A percentile compares a stretch with the other conserved stretches of the same genome.
These are phyloP conservation scores for Corythornis cristatus DNA, from an alignment of 2,113 vertebrate genomes.

Conservation along the genomic window DNA sequence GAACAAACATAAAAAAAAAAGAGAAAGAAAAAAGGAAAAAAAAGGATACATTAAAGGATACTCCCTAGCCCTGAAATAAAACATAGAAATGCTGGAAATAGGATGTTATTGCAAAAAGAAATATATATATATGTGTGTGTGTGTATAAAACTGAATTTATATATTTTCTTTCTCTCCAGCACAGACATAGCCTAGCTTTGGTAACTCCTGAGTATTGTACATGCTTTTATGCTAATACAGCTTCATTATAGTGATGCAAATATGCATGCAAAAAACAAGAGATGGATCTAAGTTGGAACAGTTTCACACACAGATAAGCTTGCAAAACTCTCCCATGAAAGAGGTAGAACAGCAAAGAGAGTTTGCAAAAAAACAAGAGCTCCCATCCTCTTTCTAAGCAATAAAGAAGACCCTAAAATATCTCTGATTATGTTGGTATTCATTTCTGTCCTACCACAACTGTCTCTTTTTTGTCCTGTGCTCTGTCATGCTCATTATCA, in stretches of 20 bases:
- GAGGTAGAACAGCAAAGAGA: not conserved
- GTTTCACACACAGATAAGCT: not conserved
- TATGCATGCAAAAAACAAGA: not conserved
- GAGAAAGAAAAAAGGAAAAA: not conserved
- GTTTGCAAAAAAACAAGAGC: not conserved
- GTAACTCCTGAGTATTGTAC: not conserved
- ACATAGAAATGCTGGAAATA: conserved; percentile 19
- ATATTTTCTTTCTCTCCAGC: not conserved
- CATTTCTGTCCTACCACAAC: not conserved
- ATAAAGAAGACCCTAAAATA: not conserved
- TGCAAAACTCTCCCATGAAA: not conserved
- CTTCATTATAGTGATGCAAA: not conserved
- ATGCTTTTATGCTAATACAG: not conserved
- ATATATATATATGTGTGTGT: not conserved
- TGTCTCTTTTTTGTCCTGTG: not conserved
- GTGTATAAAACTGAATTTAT: not conserved
- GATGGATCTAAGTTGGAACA: not conserved
- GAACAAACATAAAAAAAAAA: not conserved
- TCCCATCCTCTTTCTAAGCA: not conserved
- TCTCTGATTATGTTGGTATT: not conserved
- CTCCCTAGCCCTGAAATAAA: not conserved
- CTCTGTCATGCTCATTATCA: accelerated
- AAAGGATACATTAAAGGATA: not conserved
- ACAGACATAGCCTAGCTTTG: not conserved
- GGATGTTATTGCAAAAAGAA: not conserved